Conservation (phyloP, 2,888 invertebrate genomes). For the Proisotoma minuta region DNA sequence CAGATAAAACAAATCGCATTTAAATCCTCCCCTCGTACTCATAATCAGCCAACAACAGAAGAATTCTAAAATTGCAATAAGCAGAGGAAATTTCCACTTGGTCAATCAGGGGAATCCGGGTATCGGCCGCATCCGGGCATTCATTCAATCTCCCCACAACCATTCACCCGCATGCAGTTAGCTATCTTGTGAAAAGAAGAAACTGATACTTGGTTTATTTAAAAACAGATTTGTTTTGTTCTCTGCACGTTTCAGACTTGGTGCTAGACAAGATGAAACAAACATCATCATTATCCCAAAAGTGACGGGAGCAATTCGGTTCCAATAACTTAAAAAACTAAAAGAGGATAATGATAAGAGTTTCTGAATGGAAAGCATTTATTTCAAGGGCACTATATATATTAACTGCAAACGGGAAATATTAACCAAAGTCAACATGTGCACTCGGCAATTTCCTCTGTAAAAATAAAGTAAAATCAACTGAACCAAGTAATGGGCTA, state of each 20-base stretch:
- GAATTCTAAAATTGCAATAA: background rate
- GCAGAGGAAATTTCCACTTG: background rate
- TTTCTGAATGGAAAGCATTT: background rate
- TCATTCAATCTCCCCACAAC: background rate
- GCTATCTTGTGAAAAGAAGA: background rate
- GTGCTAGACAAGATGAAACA: background rate
- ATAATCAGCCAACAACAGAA: too few relatives aligned
- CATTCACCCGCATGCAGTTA: background rate
- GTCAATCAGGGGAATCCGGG: background rate
- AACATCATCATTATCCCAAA: conserved; percentile 1
- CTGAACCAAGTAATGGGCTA: background rate
- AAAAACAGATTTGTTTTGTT: conserved; percentile 1
- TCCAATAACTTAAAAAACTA: background rate
- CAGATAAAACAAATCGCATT: conserved; percentile 9
- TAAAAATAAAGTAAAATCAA: conserved; percentile 9
- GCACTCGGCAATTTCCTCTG: background rate
- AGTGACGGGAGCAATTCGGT: background rate
- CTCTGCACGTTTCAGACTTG: background rate
- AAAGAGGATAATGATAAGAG: background rate
- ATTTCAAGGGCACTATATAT: background rate
- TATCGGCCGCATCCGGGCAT: background rate
- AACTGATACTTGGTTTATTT: conserved; percentile 3
- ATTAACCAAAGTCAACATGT: background rate
- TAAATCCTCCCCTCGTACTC: conserved; percentile 7
- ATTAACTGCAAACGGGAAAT: background rate